These are phyloP conservation scores for Casuarius casuarius DNA, from an alignment of 2,113 vertebrate species.

Conservation along the genomic window DNA sequence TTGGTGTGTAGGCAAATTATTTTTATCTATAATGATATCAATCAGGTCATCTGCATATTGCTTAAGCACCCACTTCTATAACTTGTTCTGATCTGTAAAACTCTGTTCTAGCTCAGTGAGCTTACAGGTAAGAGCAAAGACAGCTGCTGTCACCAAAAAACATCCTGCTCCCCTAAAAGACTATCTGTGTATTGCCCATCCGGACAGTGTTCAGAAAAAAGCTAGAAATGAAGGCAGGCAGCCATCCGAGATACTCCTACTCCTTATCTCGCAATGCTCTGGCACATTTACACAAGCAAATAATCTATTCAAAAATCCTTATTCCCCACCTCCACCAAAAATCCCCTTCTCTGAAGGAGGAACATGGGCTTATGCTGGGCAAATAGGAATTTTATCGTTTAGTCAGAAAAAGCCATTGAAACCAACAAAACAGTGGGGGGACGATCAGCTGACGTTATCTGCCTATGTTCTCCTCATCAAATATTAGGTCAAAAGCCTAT, in stretches of 20 bases:
- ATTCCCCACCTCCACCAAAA: not conserved
- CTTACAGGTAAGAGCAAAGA: not conserved
- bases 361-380: not conserved
- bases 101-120: not conserved
- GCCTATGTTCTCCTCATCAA: not conserved
- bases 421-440: not conserved
- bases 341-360: not conserved
- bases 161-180: not conserved
- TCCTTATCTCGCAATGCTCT: not conserved
- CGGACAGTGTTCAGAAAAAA: not conserved
- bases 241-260: not conserved
- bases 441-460: not conserved
- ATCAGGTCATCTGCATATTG: not conserved
- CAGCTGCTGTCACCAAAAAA: rapidly evolving
- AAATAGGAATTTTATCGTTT: not conserved
- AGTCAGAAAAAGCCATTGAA: not conserved
- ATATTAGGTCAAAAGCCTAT: not conserved
- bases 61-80: not conserved
- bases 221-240: not conserved
- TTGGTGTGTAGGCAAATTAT: not conserved
- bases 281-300: not conserved
- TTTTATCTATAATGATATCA: not conserved
- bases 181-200: not conserved
- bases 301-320: not conserved
- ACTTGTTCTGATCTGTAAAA: not conserved